These are phyloP conservation scores for Drosophila basisetae DNA, from an alignment of 2,888 invertebrate genomes.

Conservation along the genomic window DNA sequence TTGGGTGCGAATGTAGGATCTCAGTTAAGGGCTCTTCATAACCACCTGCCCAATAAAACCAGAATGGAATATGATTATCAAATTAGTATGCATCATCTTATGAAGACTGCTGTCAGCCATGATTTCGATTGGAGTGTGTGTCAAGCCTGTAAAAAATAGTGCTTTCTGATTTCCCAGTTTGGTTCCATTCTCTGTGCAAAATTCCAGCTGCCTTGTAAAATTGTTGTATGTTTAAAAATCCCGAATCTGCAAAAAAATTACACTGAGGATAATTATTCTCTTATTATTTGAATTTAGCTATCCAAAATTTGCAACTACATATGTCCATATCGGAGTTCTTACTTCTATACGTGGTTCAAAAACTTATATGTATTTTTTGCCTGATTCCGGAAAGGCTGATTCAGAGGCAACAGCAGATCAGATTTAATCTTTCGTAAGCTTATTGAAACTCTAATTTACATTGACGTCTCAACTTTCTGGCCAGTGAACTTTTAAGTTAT, in stretches of 20 bases:
- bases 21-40: not conserved
- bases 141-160: not conserved
- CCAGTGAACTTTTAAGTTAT: not conserved
- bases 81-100: not conserved
- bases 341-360: not conserved
- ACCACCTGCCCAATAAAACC: not conserved
- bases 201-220: not conserved
- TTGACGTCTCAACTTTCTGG: not conserved
- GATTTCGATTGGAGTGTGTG: not conserved
- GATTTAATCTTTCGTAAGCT: not conserved
- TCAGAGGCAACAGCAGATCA: not conserved
- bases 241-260: not conserved
- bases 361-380: not conserved
- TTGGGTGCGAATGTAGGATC: not conserved
- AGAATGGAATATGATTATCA: not conserved
- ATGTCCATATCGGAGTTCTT: not conserved
- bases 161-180: not conserved
- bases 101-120: not conserved
- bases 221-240: not conserved
- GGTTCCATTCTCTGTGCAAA: not conserved
- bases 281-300: too few relatives aligned
- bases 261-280: accelerated
- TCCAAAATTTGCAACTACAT: not conserved
- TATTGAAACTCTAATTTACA: not conserved
- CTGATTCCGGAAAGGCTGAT: not conserved